Evolutionary conservation across 2,888 invertebrate species (phyloP).

Genomic region (Gandaritis pyraliata): DNA sequence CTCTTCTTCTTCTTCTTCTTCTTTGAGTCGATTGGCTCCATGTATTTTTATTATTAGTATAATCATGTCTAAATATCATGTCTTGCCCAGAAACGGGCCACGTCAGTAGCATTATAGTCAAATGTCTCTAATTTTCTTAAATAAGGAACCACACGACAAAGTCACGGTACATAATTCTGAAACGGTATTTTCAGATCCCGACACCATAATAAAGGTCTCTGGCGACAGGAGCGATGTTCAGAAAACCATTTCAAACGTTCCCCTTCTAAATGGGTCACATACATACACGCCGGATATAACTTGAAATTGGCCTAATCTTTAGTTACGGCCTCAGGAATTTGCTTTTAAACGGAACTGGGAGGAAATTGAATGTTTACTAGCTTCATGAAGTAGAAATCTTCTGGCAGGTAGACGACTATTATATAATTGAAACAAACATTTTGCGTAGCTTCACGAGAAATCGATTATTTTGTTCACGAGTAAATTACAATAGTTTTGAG

Average conservation of each 20-base stretch:
- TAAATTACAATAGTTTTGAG: too few relatives aligned
- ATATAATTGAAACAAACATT: background rate
- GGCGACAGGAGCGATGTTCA: conserved; percentile 58
- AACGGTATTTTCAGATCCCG: conserved; percentile 46
- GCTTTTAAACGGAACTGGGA: conserved; percentile 49
- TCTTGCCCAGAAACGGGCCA: too few relatives aligned
- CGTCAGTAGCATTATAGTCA: background rate
- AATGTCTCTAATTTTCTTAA: conserved; percentile 35
- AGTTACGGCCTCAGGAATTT: conserved; percentile 64
- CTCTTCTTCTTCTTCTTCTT: too few relatives aligned
- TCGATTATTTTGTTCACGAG: too few relatives aligned
- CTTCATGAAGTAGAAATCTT: conserved; percentile 18
- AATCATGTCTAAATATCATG: too few relatives aligned
- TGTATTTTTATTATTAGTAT: too few relatives aligned
- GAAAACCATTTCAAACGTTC: conserved; percentile 65
- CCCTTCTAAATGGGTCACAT: conserved; percentile 61
- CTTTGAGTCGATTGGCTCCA: too few relatives aligned
- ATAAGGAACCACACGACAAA: conserved; percentile 32
- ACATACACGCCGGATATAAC: conserved; percentile 61
- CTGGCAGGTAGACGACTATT: conserved; percentile 9
- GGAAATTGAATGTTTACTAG: conserved; percentile 36
- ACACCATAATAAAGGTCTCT: conserved; percentile 50
- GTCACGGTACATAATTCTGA: conserved; percentile 37
- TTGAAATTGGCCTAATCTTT: conserved; percentile 71
- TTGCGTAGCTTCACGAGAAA: background rate